Conservation (phyloP, 2,797 vertebrate genomes). For the Xenopus petersii region DNA sequence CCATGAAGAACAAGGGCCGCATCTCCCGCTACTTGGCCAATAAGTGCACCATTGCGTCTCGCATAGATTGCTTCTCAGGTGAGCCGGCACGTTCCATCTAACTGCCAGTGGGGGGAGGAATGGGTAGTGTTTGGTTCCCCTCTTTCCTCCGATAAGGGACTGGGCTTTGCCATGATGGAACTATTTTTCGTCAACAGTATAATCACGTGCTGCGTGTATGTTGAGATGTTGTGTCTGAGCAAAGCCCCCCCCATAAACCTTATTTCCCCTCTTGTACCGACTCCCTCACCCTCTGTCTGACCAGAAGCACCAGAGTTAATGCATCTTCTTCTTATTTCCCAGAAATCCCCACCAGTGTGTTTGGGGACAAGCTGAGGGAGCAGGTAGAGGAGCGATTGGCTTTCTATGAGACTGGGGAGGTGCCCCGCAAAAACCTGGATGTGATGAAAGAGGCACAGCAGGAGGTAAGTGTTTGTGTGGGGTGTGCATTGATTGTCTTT, state of each 20-base stretch:
- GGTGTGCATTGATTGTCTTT: not conserved
- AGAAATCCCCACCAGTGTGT: conserved; percentile 76
- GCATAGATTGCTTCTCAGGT: conserved; percentile 97
- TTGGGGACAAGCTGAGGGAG: conserved; percentile 85
- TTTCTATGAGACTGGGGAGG: conserved; percentile 89
- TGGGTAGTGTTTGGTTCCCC: too few species aligned
- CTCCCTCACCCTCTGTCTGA: not conserved
- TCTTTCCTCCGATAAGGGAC: too few species aligned
- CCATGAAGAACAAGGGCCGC: conserved; percentile 93
- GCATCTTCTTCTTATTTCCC: too few species aligned
- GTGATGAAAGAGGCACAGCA: conserved; percentile 91
- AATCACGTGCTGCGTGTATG: conserved; percentile 68
- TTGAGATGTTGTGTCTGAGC: conserved; percentile 78
- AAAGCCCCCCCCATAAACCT: conserved; percentile 48
- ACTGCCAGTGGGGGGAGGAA: not conserved
- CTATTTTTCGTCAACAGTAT: conserved; percentile 99
- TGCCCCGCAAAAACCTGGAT: conserved; percentile 88
- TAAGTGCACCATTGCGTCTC: conserved; percentile 93
- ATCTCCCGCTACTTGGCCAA: conserved; percentile 96
- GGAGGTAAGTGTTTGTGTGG: conserved; percentile 68
- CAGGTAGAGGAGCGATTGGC: conserved; percentile 91
- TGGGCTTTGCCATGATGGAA: conserved; percentile 77
- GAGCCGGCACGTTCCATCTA: conserved; percentile 22
- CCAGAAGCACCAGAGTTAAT: not conserved
- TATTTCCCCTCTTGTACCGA: too few species aligned